Percentiles rank a stretch among this genome's conserved stretches.
These are phyloP conservation scores for Eledone cirrhosa DNA, from an alignment of 2,888 invertebrate genomes.

Conservation along the genomic window DNA sequence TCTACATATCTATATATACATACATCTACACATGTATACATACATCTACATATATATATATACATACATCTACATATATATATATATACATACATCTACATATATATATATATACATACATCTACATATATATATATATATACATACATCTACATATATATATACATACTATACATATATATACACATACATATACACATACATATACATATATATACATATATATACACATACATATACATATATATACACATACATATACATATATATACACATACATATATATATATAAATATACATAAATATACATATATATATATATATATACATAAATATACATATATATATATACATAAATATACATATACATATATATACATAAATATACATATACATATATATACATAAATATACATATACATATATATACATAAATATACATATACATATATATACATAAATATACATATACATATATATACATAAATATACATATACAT, in stretches of 20 bases:
- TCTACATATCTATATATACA: too few relatives aligned
- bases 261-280: too few relatives aligned
- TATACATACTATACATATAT: not conserved
- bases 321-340: not conserved
- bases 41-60: too few relatives aligned
- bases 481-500: slow-evolving; percentile 11
- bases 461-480: slow-evolving; percentile 22
- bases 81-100: too few relatives aligned
- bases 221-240: not conserved
- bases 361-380: not conserved
- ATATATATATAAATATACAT: too few relatives aligned
- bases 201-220: not conserved
- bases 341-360: not conserved
- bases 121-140: not conserved
- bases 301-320: too few relatives aligned
- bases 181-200: not conserved
- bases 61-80: too few relatives aligned
- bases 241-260: not conserved
- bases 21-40: too few relatives aligned
- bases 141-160: not conserved
- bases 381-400: not conserved
- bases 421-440: slow-evolving; percentile 24
- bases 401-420: slow-evolving; percentile 23
- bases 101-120: not conserved
- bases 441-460: slow-evolving; percentile 24